These are phyloP conservation scores for Trichoplax adhaerens DNA, from an alignment of 37 sponge, comb jelly and placozoan species.

Conservation along the genomic window DNA sequence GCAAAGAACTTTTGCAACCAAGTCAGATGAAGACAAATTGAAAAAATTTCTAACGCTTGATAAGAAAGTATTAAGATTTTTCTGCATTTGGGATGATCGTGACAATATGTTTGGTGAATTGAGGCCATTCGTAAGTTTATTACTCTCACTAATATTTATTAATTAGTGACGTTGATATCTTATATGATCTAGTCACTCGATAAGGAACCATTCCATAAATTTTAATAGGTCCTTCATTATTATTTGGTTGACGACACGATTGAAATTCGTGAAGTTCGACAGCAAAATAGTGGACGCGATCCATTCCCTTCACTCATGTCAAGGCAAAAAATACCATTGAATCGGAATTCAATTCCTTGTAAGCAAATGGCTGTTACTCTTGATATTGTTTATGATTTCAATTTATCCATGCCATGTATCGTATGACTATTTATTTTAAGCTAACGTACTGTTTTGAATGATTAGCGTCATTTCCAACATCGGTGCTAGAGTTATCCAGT, in stretches of 20 bases:
- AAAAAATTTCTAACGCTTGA: slow-evolving; percentile 86
- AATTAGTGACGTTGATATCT: background rate
- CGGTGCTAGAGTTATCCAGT: slow-evolving; percentile 67
- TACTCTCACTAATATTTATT: background rate
- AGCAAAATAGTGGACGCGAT: slow-evolving; percentile 89
- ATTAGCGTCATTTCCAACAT: slow-evolving; percentile 59
- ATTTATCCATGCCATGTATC: background rate
- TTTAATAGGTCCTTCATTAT: slow-evolving; percentile 58
- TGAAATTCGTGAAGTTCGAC: slow-evolving; percentile 77
- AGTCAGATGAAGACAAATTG: slow-evolving; percentile 74
- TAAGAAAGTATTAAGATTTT: slow-evolving; percentile 79
- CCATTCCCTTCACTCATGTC: slow-evolving; percentile 85
- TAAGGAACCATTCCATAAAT: background rate
- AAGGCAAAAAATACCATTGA: slow-evolving; percentile 73
- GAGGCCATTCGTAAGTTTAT: slow-evolving; percentile 52
- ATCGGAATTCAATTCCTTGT: slow-evolving; percentile 42
- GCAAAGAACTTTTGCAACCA: slow-evolving; percentile 49
- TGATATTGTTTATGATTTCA: slow-evolving; percentile 3
- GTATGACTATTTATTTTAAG: background rate
- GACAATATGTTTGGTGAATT: slow-evolving; percentile 96
- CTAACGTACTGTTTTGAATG: background rate
- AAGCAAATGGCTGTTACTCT: slow-evolving; percentile 6
- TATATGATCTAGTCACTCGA: background rate
- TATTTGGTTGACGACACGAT: slow-evolving; percentile 90
- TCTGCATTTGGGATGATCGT: slow-evolving; percentile 92